Evolutionary conservation across 2,888 invertebrate genomes (phyloP).

Genomic region (Zaprionus lineosus): DNA sequence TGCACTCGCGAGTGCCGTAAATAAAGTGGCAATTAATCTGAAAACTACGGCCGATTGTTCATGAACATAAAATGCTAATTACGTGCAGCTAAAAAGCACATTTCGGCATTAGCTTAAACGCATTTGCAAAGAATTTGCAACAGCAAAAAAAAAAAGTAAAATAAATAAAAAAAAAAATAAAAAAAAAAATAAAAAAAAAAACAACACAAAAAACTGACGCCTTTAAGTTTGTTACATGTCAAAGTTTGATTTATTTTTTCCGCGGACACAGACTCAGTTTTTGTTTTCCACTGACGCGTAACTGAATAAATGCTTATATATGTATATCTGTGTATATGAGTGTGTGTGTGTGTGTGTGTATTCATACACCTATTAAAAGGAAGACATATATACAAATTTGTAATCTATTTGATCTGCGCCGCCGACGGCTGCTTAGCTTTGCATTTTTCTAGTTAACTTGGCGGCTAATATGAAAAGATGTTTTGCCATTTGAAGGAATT

Average conservation of each 20-base stretch:
- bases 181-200: background rate
- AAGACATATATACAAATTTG: slow-evolving; percentile 24
- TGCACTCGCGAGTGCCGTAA: slow-evolving; percentile 44
- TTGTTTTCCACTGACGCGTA: slow-evolving; percentile 38
- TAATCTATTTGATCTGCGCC: slow-evolving; percentile 74
- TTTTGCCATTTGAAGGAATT: slow-evolving; percentile 33
- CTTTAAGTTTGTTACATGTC: slow-evolving; percentile 56
- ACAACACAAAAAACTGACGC: background rate
- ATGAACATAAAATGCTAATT: slow-evolving; percentile 71
- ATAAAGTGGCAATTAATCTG: slow-evolving; percentile 68
- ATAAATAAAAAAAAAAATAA: background rate
- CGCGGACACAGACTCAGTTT: slow-evolving; percentile 55
- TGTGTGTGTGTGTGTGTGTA: slow-evolving; percentile 7
- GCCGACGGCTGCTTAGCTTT: slow-evolving; percentile 60
- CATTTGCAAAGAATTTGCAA: slow-evolving; percentile 31
- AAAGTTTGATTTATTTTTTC: slow-evolving; percentile 71
- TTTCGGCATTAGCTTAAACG: slow-evolving; percentile 45
- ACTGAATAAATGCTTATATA: slow-evolving; percentile 15
- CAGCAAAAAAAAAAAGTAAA: slow-evolving; percentile 4
- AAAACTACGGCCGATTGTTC: slow-evolving; percentile 64
- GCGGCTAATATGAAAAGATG: slow-evolving; percentile 66
- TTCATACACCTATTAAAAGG: slow-evolving; percentile 10
- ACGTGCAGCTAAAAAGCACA: slow-evolving; percentile 51
- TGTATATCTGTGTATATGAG: slow-evolving; percentile 11
- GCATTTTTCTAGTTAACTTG: slow-evolving; percentile 59